Evolutionary conservation across 92 coral and sea anemone genomes (phyloP), one percentile per base, ranked within the genome.

Genomic region (Porites cylindrica): DNA sequence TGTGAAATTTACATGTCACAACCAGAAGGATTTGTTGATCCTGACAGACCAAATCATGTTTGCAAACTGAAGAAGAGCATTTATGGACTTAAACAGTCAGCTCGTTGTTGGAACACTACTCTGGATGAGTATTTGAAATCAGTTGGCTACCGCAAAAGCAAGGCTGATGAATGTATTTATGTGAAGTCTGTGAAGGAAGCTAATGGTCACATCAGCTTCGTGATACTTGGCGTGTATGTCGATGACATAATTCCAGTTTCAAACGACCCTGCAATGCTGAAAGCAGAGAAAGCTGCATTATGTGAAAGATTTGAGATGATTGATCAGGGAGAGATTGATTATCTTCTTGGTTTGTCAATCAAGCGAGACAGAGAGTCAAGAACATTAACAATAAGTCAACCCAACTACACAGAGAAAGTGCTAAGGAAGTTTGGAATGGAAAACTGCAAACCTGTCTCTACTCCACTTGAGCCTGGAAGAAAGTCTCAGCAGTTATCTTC

Each of bases 11-110:
- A 86, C 91, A 82, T 91, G 93, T 69, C 91, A 53, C 93, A 92
- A 26, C 95, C 93, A 26, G 91, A 90, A 90, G 91, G 93, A 65
- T 92, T 86, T 79, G 90, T 92, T 52, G 87, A 92, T 76, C 95
- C 91, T 29, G 84, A 82, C 84, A 81, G 70, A 79, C 95, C 95
- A 76, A 84, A 86, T 43, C 78, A 89, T 82, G 88, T 89, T 74
- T 92, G 93, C 74, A 75, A 86, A n/a, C n/a, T n/a, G n/a, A n/a
- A n/a, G n/a, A n/a, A n/a, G n/a, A n/a, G n/a, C n/a, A n/a, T n/a
- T n/a, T n/a, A n/a, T n/a, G n/a, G n/a, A n/a, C n/a, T n/a, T n/a
- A n/a, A n/a, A n/a, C n/a, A n/a, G n/a, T n/a, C n/a, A n/a, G n/a
- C n/a, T n/a, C n/a, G n/a, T n/a, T n/a, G n/a, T n/a, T n/a, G n/a